Percentiles rank a stretch among this genome's conserved stretches.
These are phyloP conservation scores for Laspeyria flexula DNA, from an alignment of 2,888 invertebrate species.

Conservation along the genomic window DNA sequence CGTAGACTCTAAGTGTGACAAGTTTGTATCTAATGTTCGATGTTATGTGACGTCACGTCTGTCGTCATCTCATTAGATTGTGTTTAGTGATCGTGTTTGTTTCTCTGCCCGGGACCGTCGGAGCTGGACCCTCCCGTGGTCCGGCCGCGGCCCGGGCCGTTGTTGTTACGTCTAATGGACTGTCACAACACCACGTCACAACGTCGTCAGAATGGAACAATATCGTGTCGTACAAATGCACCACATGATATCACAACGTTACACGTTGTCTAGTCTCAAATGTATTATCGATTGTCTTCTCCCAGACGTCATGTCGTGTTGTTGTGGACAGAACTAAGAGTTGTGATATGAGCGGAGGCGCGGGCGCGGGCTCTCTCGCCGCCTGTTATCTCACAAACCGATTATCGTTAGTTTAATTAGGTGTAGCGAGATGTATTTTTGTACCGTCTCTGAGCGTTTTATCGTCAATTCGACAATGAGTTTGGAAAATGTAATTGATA, in stretches of 20 bases:
- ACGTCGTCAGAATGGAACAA: too few relatives aligned
- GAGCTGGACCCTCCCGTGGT: conserved; percentile 16
- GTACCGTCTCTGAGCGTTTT: conserved; percentile 66
- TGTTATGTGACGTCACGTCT: conserved; percentile 53
- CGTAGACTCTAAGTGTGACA: conserved; percentile 60
- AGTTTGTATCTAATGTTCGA: conserved; percentile 73
- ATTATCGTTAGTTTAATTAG: conserved; percentile 71
- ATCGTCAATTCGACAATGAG: conserved; percentile 69
- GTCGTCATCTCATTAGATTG: conserved; percentile 61
- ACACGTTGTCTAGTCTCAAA: too few relatives aligned
- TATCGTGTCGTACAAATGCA: too few relatives aligned
- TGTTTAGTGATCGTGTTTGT: conserved; percentile 48
- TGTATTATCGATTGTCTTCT: too few relatives aligned
- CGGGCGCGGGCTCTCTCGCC: conserved; percentile 57
- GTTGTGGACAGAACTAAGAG: conserved; percentile 74
- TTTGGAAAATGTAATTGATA: conserved; percentile 39
- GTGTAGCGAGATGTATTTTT: conserved; percentile 81
- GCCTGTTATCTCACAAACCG: conserved; percentile 21
- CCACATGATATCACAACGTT: too few relatives aligned
- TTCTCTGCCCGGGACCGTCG: conserved; percentile 31
- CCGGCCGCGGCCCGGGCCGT: conserved; percentile 13
- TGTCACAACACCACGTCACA: too few relatives aligned
- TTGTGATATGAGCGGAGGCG: conserved; percentile 68
- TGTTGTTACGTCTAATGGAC: too few relatives aligned
- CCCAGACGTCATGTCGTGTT: too few relatives aligned